Base-by-base conservation (phyloP, 2,797 vertebrate species). In the Tarsius wallacei region DNA sequence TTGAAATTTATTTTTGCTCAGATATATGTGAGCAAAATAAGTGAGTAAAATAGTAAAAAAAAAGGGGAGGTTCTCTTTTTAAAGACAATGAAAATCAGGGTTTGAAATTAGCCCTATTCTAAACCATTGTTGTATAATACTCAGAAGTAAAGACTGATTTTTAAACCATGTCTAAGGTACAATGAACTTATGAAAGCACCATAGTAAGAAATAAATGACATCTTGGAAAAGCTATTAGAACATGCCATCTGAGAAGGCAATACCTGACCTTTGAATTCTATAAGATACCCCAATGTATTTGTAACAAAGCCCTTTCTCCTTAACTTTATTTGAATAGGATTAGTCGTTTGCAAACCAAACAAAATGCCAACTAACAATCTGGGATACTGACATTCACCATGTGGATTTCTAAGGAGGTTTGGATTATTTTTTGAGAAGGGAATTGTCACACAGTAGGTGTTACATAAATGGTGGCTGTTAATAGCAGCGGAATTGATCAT, bases 11-110 rank as follows among this genome's bases (percentile, higher is more conserved):
- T n/a, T 81, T 95, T 90, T 87, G 47, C 47, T 81, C 21, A 70
- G 7, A 85, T 74, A 36, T 42, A 49, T 73, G 17, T 82, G 49
- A 4, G 57, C 24, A 90, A 83, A 36, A 7, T 66, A 12, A 88
- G 28, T 55, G 70, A 70, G 47, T 42, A 95, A 74, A 70, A 26
- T 11, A 90, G 26, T 17, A 77, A 59, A 88, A 53, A 42, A 31
- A 42, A 42, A 42, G 42, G 42, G 1, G 1, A n/a, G 51, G 33
- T 89, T 82, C 8, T 70, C 14, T 64, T 47, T 42, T 68, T 74
- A 90, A 85, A 93, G 47, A 84, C 91, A 87, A 83, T 66, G 12
- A 94, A 95, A 87, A 28, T 36, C 42, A 82, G 24, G 14, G 26
- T 57, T 19, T 82, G 61, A 96, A 90, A 73, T 68, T 12, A 83